These are phyloP conservation scores for Genyomyrus donnyi DNA, from an alignment of 2,113 vertebrate genomes.

Conservation along the genomic window DNA sequence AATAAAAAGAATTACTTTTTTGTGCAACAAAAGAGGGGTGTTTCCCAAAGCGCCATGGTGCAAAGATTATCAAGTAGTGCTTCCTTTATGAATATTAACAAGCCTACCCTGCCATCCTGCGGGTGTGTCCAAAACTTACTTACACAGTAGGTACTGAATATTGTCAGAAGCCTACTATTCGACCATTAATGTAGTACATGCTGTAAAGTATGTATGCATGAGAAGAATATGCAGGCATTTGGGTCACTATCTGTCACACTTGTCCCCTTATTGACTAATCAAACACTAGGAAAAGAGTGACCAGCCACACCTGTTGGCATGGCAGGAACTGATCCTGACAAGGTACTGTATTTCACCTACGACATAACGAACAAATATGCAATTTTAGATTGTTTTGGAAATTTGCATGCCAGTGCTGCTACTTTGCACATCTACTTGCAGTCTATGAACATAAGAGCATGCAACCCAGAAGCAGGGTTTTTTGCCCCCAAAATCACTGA, in stretches of 20 bases:
- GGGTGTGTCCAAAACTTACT: not conserved
- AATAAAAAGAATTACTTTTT: not conserved
- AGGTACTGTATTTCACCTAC: not conserved
- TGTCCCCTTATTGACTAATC: not conserved
- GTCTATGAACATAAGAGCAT: not conserved
- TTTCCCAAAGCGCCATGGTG: not conserved
- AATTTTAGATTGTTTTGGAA: not conserved
- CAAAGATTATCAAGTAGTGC: not conserved
- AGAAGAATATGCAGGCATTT: not conserved
- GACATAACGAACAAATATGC: not conserved
- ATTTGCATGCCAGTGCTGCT: not conserved
- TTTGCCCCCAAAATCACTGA: not conserved
- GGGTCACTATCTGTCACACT: not conserved
- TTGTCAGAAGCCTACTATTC: too few relatives aligned
- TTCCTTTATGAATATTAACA: not conserved
- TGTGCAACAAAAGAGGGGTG: not conserved
- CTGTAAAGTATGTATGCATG: not conserved
- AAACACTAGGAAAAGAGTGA: not conserved
- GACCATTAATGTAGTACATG: not conserved
- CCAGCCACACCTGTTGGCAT: not conserved
- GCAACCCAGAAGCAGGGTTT: not conserved
- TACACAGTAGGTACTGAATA: not conserved
- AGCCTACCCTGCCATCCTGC: not conserved
- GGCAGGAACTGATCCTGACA: not conserved
- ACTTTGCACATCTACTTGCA: not conserved